A percentile compares a stretch with the other conserved stretches of the same genome.
Conservation (phyloP, 2,888 invertebrate genomes). For the Drosophila quinaria region DNA sequence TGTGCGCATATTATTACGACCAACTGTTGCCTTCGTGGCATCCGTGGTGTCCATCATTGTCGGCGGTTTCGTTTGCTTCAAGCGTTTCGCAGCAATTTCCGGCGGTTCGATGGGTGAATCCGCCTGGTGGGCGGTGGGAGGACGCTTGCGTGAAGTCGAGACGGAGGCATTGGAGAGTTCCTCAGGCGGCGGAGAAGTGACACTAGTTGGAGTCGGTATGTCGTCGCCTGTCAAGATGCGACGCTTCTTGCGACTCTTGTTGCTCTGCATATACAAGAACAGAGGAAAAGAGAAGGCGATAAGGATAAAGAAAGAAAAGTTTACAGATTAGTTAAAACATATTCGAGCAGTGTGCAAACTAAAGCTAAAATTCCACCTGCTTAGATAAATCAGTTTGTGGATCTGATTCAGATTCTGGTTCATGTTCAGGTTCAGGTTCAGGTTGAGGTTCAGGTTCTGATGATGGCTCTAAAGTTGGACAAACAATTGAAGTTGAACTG, state of each 20-base stretch:
- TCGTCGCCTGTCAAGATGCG: not conserved
- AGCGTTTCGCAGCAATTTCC: slow-evolving; percentile 6
- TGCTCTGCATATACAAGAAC: slow-evolving; percentile 12
- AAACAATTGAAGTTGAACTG: slow-evolving; percentile 11
- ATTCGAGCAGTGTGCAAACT: slow-evolving; percentile 5
- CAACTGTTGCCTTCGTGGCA: not conserved
- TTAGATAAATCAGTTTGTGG: slow-evolving; percentile 31
- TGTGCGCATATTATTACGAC: not conserved
- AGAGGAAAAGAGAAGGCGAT: slow-evolving; percentile 1
- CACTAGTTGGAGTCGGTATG: not conserved
- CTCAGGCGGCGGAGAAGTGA: not conserved
- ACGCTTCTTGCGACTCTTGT: slow-evolving; percentile 9
- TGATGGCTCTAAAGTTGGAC: slow-evolving; percentile 19
- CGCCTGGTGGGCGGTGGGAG: not conserved
- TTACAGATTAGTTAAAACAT: slow-evolving; percentile 14
- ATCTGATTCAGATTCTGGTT: slow-evolving; percentile 33
- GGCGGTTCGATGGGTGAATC: not conserved
- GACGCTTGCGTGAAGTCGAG: slow-evolving; percentile 6
- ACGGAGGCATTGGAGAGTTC: slow-evolving; percentile 8
- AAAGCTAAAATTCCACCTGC: slow-evolving; percentile 50
- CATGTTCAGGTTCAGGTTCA: slow-evolving; percentile 19
- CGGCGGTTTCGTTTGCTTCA: not conserved
- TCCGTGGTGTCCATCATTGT: not conserved
- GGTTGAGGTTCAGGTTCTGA: slow-evolving; percentile 28
- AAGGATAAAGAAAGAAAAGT: slow-evolving; percentile 14